Conservation (phyloP, 2,113 vertebrate species). For the Orycteropus afer region DNA sequence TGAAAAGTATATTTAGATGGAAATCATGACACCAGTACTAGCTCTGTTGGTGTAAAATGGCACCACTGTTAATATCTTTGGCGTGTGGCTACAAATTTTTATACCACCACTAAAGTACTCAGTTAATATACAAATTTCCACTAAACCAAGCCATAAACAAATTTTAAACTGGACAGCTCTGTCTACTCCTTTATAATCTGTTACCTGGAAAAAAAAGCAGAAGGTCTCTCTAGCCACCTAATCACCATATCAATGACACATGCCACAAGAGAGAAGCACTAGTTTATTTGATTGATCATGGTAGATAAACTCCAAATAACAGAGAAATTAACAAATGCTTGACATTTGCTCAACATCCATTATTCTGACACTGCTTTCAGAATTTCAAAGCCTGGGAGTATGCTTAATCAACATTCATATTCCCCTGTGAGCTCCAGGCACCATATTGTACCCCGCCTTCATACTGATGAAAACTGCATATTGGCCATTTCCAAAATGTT, state of each 20-base stretch:
- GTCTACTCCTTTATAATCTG: conserved; percentile 81
- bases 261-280: conserved; percentile 95
- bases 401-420: conserved; percentile 99
- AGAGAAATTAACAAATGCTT: conserved; percentile 99
- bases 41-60: neutral
- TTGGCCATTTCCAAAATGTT: conserved; percentile 97
- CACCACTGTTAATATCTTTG: conserved; percentile 15
- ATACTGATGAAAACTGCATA: conserved; percentile 98
- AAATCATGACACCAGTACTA: neutral
- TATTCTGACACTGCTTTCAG: conserved; percentile 99
- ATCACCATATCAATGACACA: conserved; percentile 99
- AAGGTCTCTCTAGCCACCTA: conserved; percentile 94
- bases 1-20: conserved; percentile 20
- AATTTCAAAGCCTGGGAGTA: conserved; percentile 99
- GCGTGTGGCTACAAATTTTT: neutral
- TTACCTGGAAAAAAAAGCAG: conserved; percentile 88
- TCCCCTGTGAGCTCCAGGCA: conserved; percentile 95
- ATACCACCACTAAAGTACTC: conserved; percentile 54
- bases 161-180: conserved; percentile 78
- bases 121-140: conserved; percentile 78
- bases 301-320: conserved; percentile 99
- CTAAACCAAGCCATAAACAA: conserved; percentile 80
- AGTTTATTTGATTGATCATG: conserved; percentile 95
- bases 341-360: conserved; percentile 99
- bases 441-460: conserved; percentile 99